Percentiles rank a stretch among this genome's conserved stretches.
These are phyloP conservation scores for Hypocryptadius cinnamomeus DNA, from an alignment of 2,113 vertebrate species.

Conservation along the genomic window DNA sequence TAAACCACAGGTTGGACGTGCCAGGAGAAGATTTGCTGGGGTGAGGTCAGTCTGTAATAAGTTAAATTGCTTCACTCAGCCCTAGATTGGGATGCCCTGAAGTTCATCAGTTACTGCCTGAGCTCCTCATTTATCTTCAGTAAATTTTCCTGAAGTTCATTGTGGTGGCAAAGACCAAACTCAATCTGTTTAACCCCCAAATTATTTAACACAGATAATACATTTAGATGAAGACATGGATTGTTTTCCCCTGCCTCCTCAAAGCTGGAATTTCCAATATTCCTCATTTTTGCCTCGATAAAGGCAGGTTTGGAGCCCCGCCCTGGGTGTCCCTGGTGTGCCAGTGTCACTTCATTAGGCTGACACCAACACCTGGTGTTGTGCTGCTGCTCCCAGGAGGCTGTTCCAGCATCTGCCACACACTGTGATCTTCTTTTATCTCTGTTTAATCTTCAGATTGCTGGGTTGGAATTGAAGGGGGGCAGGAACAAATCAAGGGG, in stretches of 20 bases:
- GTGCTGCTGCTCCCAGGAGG: slow-evolving; percentile 68
- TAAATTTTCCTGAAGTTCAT: slow-evolving; percentile 59
- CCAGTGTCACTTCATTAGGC: slow-evolving; percentile 71
- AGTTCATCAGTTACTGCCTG: slow-evolving; percentile 78
- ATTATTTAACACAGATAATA: background rate
- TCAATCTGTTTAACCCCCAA: slow-evolving; percentile 26
- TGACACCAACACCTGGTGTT: slow-evolving; percentile 77
- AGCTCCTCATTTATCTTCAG: slow-evolving; percentile 69
- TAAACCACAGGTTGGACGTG: slow-evolving; percentile 41
- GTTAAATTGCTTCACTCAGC: slow-evolving; percentile 66
- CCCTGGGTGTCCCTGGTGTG: slow-evolving; percentile 44
- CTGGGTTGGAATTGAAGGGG: slow-evolving; percentile 42
- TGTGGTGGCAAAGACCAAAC: slow-evolving; percentile 33
- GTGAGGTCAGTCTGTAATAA: slow-evolving; percentile 74
- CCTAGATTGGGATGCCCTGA: slow-evolving; percentile 69
- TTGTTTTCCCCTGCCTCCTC: background rate
- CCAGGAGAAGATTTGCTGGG: slow-evolving; percentile 48
- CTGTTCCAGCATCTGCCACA: slow-evolving; percentile 76
- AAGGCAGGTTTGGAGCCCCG: slow-evolving; percentile 12
- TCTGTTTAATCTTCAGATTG: slow-evolving; percentile 40
- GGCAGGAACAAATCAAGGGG: background rate
- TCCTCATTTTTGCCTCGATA: background rate
- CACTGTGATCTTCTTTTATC: slow-evolving; percentile 59
- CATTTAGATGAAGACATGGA: background rate
- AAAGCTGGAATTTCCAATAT: background rate